Evolutionary conservation across 2,888 invertebrate species (phyloP).

Genomic region (Hyalella azteca): DNA sequence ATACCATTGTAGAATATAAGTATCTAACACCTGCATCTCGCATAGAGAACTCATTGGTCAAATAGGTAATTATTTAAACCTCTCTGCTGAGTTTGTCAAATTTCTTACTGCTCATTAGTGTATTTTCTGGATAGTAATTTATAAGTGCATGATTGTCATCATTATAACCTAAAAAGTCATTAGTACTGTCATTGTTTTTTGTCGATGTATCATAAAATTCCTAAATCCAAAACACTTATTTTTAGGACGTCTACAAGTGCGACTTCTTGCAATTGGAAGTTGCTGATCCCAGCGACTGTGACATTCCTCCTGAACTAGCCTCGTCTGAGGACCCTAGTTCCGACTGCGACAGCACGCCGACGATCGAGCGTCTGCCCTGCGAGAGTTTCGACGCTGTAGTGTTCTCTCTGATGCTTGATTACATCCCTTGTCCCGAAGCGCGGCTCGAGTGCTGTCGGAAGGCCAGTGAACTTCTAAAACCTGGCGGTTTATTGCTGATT

Average conservation of each 20-base stretch:
- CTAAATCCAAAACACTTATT: background rate
- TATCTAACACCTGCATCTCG: too few relatives aligned
- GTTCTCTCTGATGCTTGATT: constrained; percentile 17
- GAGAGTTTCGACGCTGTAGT: background rate
- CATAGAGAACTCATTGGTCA: background rate
- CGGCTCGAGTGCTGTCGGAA: background rate
- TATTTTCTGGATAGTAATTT: background rate
- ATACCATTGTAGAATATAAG: too few relatives aligned
- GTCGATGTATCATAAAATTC: background rate
- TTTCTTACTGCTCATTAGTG: background rate
- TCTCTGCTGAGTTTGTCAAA: background rate
- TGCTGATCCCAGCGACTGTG: background rate
- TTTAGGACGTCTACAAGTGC: constrained; percentile 1
- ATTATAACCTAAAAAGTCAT: background rate
- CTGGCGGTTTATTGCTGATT: constrained; percentile 1
- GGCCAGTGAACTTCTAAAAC: background rate
- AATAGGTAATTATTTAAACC: background rate
- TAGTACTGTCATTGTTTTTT: background rate
- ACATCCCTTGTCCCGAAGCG: constrained; percentile 11
- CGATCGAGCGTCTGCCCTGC: background rate
- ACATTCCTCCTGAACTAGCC: background rate
- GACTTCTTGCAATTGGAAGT: background rate
- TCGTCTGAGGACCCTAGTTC: background rate
- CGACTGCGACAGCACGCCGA: background rate
- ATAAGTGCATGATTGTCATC: background rate